Percentiles rank a stretch among this genome's conserved stretches.
Conservation (phyloP, 2,888 invertebrate species). For the Leptopilina drosophilae region DNA sequence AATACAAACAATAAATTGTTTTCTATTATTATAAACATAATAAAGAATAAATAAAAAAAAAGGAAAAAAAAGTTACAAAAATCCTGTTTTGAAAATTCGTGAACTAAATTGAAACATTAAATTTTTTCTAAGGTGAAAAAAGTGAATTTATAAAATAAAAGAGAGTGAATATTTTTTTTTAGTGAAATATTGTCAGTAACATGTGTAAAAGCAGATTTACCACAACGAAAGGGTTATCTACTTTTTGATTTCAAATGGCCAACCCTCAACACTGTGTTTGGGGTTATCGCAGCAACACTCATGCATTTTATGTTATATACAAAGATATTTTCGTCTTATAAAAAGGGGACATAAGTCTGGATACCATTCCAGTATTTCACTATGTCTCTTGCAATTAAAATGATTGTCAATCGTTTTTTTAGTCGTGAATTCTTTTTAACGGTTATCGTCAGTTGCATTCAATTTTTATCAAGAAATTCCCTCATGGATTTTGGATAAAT, state of each 20-base stretch:
- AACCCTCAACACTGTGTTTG: conserved; percentile 52
- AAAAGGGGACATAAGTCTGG: conserved; percentile 61
- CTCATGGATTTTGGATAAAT: conserved; percentile 4
- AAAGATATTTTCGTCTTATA: conserved; percentile 67
- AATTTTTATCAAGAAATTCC: conserved; percentile 6
- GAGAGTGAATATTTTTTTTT: conserved; percentile 41
- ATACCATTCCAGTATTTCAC: conserved; percentile 64
- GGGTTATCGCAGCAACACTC: conserved; percentile 66
- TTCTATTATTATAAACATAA: too few species aligned
- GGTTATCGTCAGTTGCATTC: conserved; percentile 49
- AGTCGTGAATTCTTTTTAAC: conserved; percentile 22
- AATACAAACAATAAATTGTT: too few species aligned
- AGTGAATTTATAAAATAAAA: conserved; percentile 27
- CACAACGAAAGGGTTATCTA: conserved; percentile 68
- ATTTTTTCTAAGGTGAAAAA: background rate
- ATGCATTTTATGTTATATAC: conserved; percentile 58
- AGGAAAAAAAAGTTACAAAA: too few species aligned
- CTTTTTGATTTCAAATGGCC: conserved; percentile 57
- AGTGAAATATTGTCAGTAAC: conserved; percentile 33
- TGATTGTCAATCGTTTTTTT: conserved; percentile 64
- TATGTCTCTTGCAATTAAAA: conserved; percentile 63
- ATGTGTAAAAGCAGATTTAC: conserved; percentile 54
- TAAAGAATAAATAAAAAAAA: too few species aligned
- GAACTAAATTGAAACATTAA: too few species aligned
- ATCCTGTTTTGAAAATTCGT: too few species aligned